A percentile compares a stretch with the other conserved stretches of the same genome.
These are phyloP conservation scores for Listrodromus nycthemerus DNA, from an alignment of 2,888 invertebrate genomes.

Conservation along the genomic window DNA sequence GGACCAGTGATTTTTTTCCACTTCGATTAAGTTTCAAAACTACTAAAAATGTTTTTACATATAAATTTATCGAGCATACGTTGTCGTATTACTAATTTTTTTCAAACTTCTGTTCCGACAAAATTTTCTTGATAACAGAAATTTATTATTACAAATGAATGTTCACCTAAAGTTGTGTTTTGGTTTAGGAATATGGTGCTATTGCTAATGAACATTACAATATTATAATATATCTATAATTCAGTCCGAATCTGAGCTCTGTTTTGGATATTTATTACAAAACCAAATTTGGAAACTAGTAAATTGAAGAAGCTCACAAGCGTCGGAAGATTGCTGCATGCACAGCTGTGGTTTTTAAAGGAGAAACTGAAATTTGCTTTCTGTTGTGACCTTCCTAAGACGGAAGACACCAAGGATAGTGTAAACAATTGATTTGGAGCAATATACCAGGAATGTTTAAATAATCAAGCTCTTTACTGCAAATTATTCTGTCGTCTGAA, in stretches of 20 bases:
- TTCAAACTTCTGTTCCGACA: not conserved
- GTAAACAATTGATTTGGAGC: not conserved
- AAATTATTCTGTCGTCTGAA: too few species aligned
- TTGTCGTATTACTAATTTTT: not conserved
- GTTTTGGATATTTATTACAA: not conserved
- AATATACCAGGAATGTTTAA: too few species aligned
- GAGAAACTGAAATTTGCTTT: not conserved
- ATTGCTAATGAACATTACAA: too few species aligned
- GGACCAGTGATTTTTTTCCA: not conserved
- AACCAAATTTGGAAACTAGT: not conserved
- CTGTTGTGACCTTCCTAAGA: not conserved
- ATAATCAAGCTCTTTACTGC: too few species aligned
- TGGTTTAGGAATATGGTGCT: not conserved
- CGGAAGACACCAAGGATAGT: not conserved
- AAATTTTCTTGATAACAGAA: not conserved
- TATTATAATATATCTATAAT: not conserved
- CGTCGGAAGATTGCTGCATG: not conserved
- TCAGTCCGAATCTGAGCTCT: not conserved
- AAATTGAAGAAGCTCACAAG: not conserved
- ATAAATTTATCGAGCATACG: not conserved
- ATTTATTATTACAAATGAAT: not conserved
- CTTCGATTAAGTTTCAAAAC: not conserved
- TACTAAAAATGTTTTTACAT: not conserved
- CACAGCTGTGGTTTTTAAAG: not conserved
- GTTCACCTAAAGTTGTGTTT: not conserved